Base-by-base conservation (phyloP, 2,888 invertebrate species). In the Pandemis cinnamomeana region DNA sequence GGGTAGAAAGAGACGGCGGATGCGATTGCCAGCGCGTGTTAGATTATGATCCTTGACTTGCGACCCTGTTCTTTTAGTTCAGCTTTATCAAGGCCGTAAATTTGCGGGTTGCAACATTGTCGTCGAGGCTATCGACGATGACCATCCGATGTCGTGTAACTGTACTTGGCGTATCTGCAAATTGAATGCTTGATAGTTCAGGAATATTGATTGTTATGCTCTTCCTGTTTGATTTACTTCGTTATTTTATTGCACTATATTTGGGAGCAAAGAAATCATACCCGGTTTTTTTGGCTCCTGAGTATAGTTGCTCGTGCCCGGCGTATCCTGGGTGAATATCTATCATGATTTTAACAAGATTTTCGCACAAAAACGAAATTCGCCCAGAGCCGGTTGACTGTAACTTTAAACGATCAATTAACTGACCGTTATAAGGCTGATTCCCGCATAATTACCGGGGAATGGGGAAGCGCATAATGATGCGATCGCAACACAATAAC, bases 401-500 rank as follows among this genome's bases (percentile, higher is more conserved):
- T 68, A 68, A 58, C 46, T 1, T 58, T 58, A 58, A 58, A 27
- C 27, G 7, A 58, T 53, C 20, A 67, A 20, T 62, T 55, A 71
- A 64, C 75, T 75, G 71, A 71, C 75, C 71, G 71, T 71, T 73
- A 73, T 73, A 27, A 41, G 67, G 67, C 6, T 44, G 79, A 82
- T 79, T 78, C 77, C 80, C 78, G 79, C 72, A 77, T 81, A 84
- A 86, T 89, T 86, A 86, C 78, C 76, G 76, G 77, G 84, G 87
- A 88, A 90, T 86, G 86, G 89, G 91, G 90, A 89, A 91, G 85
- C 78, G 77, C 75, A 81, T 81, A 87, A 87, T 88, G 83, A 85
- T 85, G 86, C 86, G 88, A 87, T 88, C 87, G 84, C 81, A 78
- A 79, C 81, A 88, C 90, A 90, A 89, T 91, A 91, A 91, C 91